Evolutionary conservation across 1,140 invertebrate genomes (phyloP), one percentile per base, ranked within the genome.

Genomic region (Conus ventricosus): DNA sequence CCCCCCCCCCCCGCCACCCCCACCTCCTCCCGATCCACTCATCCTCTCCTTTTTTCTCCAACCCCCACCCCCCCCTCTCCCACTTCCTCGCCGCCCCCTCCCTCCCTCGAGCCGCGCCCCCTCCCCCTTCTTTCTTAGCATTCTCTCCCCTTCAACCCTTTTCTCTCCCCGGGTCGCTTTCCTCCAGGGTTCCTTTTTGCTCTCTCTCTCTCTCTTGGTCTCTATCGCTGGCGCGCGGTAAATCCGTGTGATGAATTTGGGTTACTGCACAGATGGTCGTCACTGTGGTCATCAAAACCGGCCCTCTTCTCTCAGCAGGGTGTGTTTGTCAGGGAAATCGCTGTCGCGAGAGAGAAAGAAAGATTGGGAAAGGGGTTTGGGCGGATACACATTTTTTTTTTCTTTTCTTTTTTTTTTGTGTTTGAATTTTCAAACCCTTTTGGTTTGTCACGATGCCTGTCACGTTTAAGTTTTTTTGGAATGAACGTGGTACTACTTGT

Each of bases 181-280:
- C 13, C 11, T 71, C 67, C 39, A 39, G 39, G 39, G 39, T 39
- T 39, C 39, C 39, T 39, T 39, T 39, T 3, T 39, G 39, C 39
- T 0, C 57, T n/a, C 20, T 71, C 67, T 71, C 13, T 71, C 6
- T 23, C 20, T 71, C 13, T 71, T 4, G 4, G 4, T 71, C 11
- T 20, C 13, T 23, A 4, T 71, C 13, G 67, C 67, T 71, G 67
- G 11, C 6, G 20, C 11, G 67, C 67, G 67, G 17, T 71, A 0
- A 0, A 7, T 71, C 67, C 67, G 20, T 63, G 17, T 71, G 67
- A 71, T 71, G 67, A 71, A n/a, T 3, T 71, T 71, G 67, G 67
- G 67, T n/a, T 71, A 71, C 57, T 71, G 67, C 67, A 71, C 67
- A 71, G 67, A 71, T 71, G 67, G 67, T 71, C 67, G 23, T 71